These are phyloP conservation scores for Patella caerulea DNA, from an alignment of 2,888 invertebrate species.

Conservation along the genomic window DNA sequence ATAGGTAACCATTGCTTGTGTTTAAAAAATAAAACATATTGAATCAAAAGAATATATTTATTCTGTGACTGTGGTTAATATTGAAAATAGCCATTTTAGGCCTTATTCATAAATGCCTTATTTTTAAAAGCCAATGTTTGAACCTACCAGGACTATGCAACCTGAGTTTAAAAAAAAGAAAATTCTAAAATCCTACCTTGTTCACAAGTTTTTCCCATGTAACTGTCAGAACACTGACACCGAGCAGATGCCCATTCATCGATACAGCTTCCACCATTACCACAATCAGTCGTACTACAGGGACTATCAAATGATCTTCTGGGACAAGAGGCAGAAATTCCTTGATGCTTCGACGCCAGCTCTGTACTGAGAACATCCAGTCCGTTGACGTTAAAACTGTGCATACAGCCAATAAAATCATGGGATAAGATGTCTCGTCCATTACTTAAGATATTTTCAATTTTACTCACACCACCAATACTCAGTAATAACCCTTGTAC, in stretches of 20 bases:
- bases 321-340: conserved; percentile 84
- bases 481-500: conserved; percentile 75
- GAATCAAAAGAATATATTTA: too few species aligned
- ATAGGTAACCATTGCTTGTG: too few species aligned
- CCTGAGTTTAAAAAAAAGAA: not conserved
- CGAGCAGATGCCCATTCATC: conserved; percentile 88
- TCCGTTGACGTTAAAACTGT: conserved; percentile 90
- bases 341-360: conserved; percentile 75
- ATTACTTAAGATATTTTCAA: conserved; percentile 88
- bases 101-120: too few species aligned
- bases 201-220: conserved; percentile 85
- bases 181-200: conserved; percentile 64
- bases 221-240: conserved; percentile 74
- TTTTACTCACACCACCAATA: conserved; percentile 87
- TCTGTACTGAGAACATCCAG: conserved; percentile 44
- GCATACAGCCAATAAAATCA: conserved; percentile 94
- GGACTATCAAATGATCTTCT: conserved; percentile 74
- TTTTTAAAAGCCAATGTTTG: too few species aligned
- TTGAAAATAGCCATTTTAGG: too few species aligned
- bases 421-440: conserved; percentile 92
- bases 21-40: too few species aligned
- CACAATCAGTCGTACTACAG: conserved; percentile 74
- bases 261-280: conserved; percentile 81
- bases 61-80: too few species aligned
- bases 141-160: not conserved